Evolutionary conservation across 2,797 vertebrate species (phyloP).

Genomic region (Salarias fasciatus): DNA sequence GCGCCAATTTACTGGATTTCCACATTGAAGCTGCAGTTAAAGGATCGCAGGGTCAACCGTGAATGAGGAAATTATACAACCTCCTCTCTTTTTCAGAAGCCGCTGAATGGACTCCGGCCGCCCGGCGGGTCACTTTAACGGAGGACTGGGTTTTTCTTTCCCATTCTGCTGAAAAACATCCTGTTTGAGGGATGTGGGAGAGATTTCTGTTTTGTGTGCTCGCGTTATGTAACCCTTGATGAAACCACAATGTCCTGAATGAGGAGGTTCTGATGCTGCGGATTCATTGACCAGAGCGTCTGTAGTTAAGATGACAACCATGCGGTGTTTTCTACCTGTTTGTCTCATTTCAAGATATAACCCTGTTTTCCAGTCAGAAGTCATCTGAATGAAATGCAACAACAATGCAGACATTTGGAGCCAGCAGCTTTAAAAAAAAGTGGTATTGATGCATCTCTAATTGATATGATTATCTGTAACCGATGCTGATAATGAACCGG

Average conservation of each 20-base stretch:
- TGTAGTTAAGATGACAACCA: too few species aligned
- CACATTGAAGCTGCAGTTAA: slow-evolving; percentile 3
- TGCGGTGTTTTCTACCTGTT: too few species aligned
- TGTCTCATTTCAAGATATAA: too few species aligned
- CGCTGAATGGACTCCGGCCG: slow-evolving; percentile 10
- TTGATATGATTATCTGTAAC: too few species aligned
- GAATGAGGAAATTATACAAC: slow-evolving; percentile 22
- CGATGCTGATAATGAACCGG: too few species aligned
- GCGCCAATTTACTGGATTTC: slow-evolving; percentile 11
- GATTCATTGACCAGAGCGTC: too few species aligned
- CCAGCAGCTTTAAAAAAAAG: too few species aligned
- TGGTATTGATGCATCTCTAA: too few species aligned
- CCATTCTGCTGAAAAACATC: slow-evolving; percentile 1
- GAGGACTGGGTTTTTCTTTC: background rate
- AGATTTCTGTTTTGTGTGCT: slow-evolving; percentile 12
- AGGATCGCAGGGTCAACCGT: slow-evolving; percentile 23
- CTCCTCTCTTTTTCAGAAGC: slow-evolving; percentile 13
- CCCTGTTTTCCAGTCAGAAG: too few species aligned
- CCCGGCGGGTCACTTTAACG: slow-evolving; percentile 2
- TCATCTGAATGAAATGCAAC: too few species aligned
- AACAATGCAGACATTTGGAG: too few species aligned
- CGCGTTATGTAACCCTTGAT: slow-evolving; percentile 3
- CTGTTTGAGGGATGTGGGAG: background rate
- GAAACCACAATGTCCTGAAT: background rate
- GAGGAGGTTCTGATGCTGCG: too few species aligned